Evolutionary conservation across 2,888 invertebrate species (phyloP), one percentile per base, ranked within the genome.

Genomic region (Athetis lepigone): DNA sequence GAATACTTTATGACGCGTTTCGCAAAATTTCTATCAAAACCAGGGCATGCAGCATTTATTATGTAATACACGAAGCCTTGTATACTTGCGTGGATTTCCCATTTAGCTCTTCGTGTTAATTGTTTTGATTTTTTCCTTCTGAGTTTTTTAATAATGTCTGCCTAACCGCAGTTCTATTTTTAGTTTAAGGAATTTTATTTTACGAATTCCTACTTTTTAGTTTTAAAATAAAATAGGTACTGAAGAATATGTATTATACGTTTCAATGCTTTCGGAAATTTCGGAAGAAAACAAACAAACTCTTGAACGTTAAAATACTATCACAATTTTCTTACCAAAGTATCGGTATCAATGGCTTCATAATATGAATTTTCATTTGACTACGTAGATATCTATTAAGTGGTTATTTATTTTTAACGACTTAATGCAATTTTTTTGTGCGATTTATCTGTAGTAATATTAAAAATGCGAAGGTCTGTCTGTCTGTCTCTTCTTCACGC

Each of bases 1-100:
- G 52, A 61, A 66, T 70, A 55, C 56, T 61, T 57, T 45, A 64
- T 65, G 64, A 52, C 27, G 49, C 21, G 68, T 69, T 81, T 81
- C 59, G 73, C 69, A 70, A 79, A 79, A 78, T 62, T 56, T 16
- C 40, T 64, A 58, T 56, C 23, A 51, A 60, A 81, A 73, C 70
- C 58, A 79, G 81, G 81, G 8, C 73, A 70, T 52, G 19, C 7
- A 27, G 13, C 19, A 23, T 43, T 7, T 33, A 51, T 68, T 73
- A 57, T 49, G 57, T 58, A 70, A 61, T 19, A 47, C n/a, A 43
- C n/a, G 3, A 21, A 54, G 27, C 51, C 42, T 21, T 18, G 19
- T 46, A 19, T 16, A 19, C 13, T 23, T 50, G 18, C 11, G 1
- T 27, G 72, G 29, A 23, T 56, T 76, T 56, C 13, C 73, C 72